A percentile compares a stretch with the other conserved stretches of the same genome.
Conservation (phyloP, 1,140 invertebrate genomes). For the Drosophila mojavensis region DNA sequence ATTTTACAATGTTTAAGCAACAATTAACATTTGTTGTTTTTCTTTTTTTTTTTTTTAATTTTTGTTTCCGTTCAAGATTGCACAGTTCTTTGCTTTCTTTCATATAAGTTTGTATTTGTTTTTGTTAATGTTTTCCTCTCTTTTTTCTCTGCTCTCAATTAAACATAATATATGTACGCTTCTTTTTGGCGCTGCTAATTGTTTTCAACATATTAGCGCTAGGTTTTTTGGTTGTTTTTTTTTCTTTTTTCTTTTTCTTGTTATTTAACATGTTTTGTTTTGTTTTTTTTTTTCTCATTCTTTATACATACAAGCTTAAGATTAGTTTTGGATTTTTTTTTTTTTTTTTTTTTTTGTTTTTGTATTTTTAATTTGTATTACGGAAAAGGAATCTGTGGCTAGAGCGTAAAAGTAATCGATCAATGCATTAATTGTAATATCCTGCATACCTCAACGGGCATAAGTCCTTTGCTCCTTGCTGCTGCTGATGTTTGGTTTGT, state of each 20-base stretch:
- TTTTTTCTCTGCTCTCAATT: constrained; percentile 14
- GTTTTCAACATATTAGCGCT: constrained; percentile 68
- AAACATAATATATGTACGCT: constrained; percentile 53
- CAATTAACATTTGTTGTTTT: constrained; percentile 7
- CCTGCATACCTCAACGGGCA: constrained; percentile 16
- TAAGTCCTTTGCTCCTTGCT: not conserved
- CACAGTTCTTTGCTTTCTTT: constrained; percentile 41
- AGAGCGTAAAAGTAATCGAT: constrained; percentile 8
- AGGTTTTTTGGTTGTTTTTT: constrained; percentile 30
- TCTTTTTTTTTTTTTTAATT: not conserved
- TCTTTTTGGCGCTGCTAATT: constrained; percentile 71
- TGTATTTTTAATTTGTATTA: constrained; percentile 17
- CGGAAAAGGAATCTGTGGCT: constrained; percentile 42
- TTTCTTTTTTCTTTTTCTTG: constrained; percentile 12
- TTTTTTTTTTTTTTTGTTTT: not conserved
- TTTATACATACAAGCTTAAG: constrained; percentile 23
- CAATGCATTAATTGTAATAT: constrained; percentile 39
- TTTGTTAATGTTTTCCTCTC: constrained; percentile 9
- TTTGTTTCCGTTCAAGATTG: constrained; percentile 30
- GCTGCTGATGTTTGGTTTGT: constrained; percentile 1
- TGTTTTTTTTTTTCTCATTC: constrained; percentile 9
- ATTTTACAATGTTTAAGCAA: constrained; percentile 23
- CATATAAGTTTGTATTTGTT: constrained; percentile 38
- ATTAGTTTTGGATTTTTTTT: constrained; percentile 20
- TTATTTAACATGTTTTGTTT: not conserved